phyloP scores from a whole-genome alignment of 2,113 vertebrate species.

The Vulpes lagopus region DNA sequence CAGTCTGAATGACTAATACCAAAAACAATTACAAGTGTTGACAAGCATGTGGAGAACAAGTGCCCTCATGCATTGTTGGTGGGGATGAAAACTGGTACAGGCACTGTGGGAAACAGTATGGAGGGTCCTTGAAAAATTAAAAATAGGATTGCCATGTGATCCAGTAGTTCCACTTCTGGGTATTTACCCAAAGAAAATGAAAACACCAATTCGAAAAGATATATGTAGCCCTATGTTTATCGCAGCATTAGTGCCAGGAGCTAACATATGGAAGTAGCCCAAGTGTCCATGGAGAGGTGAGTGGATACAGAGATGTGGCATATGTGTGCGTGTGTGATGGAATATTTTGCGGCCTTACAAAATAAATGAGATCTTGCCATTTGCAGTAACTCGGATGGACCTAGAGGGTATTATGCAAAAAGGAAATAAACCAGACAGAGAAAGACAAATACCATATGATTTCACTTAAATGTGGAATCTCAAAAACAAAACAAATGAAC shows the following conservation, averaged over 20 bases:
- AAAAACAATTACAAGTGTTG: neutral
- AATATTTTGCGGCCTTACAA: neutral
- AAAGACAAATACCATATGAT: neutral
- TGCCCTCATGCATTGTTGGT: rapidly evolving
- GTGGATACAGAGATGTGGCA: neutral
- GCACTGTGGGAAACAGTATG: too few relatives aligned
- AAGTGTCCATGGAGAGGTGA: neutral
- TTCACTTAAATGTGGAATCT: neutral
- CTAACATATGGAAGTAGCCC: neutral
- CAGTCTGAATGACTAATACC: neutral
- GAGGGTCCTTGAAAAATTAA: neutral
- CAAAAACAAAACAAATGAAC: neutral
- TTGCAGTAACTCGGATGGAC: neutral
- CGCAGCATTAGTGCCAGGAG: neutral
- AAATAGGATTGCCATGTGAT: neutral
- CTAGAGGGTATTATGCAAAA: neutral
- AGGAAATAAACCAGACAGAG: neutral
- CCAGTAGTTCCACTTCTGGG: neutral
- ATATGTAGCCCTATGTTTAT: neutral
- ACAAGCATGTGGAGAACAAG: neutral
- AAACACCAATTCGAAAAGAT: neutral
- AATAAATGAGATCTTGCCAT: neutral
- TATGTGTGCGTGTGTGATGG: neutral
- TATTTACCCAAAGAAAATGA: neutral
- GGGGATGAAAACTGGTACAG: neutral